Conservation (phyloP, 2,888 invertebrate genomes). For the Ormyrus thymus region DNA sequence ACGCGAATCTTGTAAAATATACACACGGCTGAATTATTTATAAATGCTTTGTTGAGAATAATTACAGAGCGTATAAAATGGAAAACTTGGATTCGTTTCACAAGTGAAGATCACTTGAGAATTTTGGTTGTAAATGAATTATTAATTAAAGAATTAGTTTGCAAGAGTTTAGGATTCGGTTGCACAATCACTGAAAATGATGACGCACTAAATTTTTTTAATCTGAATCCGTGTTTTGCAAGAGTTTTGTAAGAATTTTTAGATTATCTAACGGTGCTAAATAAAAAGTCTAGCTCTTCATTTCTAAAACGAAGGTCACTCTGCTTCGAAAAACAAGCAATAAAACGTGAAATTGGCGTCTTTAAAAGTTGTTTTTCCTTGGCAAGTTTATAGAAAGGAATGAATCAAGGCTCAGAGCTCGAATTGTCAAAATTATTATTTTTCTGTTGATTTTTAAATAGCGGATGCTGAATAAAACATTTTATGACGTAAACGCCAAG, state of each 20-base stretch:
- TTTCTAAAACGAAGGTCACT: constrained; percentile 51
- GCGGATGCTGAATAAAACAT: neutral
- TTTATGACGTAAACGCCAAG: neutral
- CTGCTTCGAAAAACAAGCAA: constrained; percentile 45
- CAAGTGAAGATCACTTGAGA: too few relatives aligned
- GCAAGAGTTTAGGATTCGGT: neutral
- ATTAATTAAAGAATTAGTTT: too few relatives aligned
- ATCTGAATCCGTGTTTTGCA: constrained; percentile 35
- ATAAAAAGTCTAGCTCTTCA: constrained; percentile 45
- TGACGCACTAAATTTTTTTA: constrained; percentile 31
- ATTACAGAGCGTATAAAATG: too few relatives aligned
- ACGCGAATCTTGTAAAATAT: too few relatives aligned
- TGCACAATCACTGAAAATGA: constrained; percentile 34
- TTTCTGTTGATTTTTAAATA: neutral
- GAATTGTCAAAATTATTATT: constrained; percentile 21
- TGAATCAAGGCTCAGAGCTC: constrained; percentile 18
- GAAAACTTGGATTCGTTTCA: too few relatives aligned
- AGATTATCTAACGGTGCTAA: constrained; percentile 44
- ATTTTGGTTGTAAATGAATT: too few relatives aligned
- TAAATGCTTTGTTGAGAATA: too few relatives aligned
- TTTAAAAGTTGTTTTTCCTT: constrained; percentile 39
- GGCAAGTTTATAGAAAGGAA: neutral
- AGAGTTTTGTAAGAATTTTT: constrained; percentile 43
- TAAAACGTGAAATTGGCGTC: constrained; percentile 41
- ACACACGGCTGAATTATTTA: too few relatives aligned